Base-by-base conservation (phyloP, 2,113 vertebrate species). In the Myiopsitta monachus region DNA sequence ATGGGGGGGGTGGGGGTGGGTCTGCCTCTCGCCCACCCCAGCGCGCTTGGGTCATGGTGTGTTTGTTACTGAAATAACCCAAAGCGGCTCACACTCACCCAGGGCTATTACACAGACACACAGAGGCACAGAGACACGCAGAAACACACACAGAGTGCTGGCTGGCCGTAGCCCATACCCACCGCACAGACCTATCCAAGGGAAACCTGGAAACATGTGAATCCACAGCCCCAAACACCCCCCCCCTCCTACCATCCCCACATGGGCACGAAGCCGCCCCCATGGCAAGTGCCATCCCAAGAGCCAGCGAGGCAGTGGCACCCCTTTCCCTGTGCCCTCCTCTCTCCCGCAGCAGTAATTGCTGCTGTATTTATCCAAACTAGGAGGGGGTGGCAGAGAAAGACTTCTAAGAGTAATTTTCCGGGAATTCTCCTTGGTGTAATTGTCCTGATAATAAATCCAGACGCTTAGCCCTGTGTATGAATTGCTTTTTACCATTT, bases 381-480 rank as follows among this genome's bases (percentile, higher is more conserved):
- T 88, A 33, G 95, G 93, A 93, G 95, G 96, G 95, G 93, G 94
- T 96, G 95, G 93, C 92, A 93, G 88, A 94, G 95, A 96, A 94
- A 93, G 95, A 95, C 93, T 96, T 94, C 8, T 81, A 94, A 84
- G 96, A 96, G 68, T 92, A 93, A 96, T 83, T 97, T 91, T 96
- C 94, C 96, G 74, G 94, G 83, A 76, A 49, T 83, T 93, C 95
- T 94, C 79, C 81, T 92, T 33, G 41, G 55, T 80, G 95, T 93
- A 93, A 97, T 96, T 92, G 96, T 88, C 95, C 96, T 85, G 79
- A 47, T 85, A 93, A 92, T 95, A 95, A 97, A 94, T 92, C 92
- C 91, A 92, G 68, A 51, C 63, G 77, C 92, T 92, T 94, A 67
- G 84, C 83, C 75, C 75, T 63, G 84, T 75, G 90, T 79, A 87